phyloP scores from a whole-genome alignment of 2,888 invertebrate genomes.

The Cyclophora punctaria region DNA sequence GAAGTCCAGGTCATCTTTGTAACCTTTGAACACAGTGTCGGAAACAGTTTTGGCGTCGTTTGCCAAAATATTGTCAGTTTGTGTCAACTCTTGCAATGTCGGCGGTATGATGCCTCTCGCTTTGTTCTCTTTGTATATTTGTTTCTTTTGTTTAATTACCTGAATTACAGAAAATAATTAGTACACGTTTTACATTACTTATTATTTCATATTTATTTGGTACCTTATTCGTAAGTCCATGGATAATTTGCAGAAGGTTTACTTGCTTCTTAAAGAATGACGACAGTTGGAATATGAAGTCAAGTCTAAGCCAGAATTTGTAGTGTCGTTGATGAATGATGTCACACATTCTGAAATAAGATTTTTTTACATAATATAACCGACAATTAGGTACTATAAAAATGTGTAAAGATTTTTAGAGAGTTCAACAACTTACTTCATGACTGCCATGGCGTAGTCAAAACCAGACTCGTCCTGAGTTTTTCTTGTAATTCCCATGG shows the following conservation, averaged over 20 bases:
- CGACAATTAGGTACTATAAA: no score
- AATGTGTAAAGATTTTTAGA: neutral
- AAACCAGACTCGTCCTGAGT: conserved; percentile 82
- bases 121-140: conserved; percentile 70
- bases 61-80: conserved; percentile 41
- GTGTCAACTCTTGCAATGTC: conserved; percentile 50
- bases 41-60: conserved; percentile 46
- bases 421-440: conserved; percentile 70
- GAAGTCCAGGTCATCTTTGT: conserved; percentile 86
- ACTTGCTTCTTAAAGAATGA: conserved; percentile 81
- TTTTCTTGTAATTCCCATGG: conserved; percentile 87
- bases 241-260: conserved; percentile 80
- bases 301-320: conserved; percentile 82
- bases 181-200: no score
- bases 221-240: conserved; percentile 85
- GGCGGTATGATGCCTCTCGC: conserved; percentile 59
- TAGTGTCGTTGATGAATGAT: conserved; percentile 87
- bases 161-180: conserved; percentile 17
- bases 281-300: conserved; percentile 81
- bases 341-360: conserved; percentile 80
- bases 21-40: conserved; percentile 77
- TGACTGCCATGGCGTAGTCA: conserved; percentile 89
- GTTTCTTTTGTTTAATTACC: conserved; percentile 78
- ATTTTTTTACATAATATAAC: neutral
- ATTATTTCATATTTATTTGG: neutral